Percentiles rank a stretch among this genome's conserved stretches.
phyloP scores from a whole-genome alignment of 2,797 vertebrate genomes.

The Iguana delicatissima region DNA sequence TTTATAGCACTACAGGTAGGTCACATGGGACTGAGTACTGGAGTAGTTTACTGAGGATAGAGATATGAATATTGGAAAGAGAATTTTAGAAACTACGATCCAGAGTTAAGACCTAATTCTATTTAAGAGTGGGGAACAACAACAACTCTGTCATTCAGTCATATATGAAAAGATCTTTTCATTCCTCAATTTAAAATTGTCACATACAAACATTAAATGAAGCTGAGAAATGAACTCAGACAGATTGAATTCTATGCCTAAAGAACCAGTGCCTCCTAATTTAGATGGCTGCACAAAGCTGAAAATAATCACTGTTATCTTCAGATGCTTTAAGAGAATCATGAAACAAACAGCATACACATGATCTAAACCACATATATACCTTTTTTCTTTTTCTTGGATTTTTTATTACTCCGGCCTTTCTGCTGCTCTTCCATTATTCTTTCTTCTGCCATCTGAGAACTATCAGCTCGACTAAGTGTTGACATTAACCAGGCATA shows the following conservation, averaged over 20 bases:
- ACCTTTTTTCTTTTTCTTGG: constrained; percentile 99
- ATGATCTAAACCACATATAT: not conserved
- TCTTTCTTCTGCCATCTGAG: constrained; percentile 97
- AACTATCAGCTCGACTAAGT: constrained; percentile 95
- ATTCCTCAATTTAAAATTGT: not conserved
- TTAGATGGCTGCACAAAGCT: not conserved
- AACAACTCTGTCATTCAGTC: not conserved
- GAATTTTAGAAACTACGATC: not conserved
- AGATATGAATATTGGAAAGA: not conserved
- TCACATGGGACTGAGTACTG: not conserved
- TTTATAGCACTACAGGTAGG: not conserved
- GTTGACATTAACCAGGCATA: constrained; percentile 99
- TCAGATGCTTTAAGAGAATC: constrained; percentile 7
- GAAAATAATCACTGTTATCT: not conserved
- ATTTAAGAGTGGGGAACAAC: not conserved
- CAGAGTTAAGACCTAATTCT: not conserved
- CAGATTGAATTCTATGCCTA: not conserved
- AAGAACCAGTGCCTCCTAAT: not conserved
- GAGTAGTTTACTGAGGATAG: not conserved
- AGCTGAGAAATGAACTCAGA: not conserved
- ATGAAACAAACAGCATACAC: not conserved
- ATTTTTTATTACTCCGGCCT: constrained; percentile 97
- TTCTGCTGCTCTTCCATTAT: constrained; percentile 97
- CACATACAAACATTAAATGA: not conserved
- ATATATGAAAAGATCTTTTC: not conserved